These are phyloP conservation scores for Ceuthmochares aereus DNA, from an alignment of 2,113 vertebrate species.

Conservation along the genomic window DNA sequence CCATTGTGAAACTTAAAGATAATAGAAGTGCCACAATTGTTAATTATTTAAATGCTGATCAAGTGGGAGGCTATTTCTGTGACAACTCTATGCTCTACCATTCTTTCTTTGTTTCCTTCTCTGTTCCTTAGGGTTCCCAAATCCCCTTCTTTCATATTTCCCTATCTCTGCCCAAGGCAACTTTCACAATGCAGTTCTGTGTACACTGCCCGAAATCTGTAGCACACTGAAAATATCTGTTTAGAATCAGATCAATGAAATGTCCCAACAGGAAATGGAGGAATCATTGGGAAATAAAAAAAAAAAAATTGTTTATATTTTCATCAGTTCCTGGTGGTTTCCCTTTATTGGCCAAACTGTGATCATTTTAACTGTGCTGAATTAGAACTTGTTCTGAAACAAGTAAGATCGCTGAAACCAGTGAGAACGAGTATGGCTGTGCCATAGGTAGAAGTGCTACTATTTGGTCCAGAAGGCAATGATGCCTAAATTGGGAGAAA, in stretches of 20 bases:
- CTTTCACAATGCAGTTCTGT: neutral
- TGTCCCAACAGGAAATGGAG: neutral
- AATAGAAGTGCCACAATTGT: neutral
- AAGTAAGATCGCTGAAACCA: neutral
- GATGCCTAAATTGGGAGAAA: neutral
- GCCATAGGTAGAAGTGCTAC: neutral
- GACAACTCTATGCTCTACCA: neutral
- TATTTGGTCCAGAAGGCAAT: neutral
- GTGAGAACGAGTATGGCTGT: neutral
- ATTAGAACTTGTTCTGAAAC: neutral
- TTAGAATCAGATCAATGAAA: neutral
- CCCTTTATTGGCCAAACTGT: neutral
- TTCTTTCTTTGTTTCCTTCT: neutral
- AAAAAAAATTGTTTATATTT: neutral
- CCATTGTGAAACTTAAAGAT: constrained; percentile 24
- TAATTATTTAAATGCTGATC: neutral
- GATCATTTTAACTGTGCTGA: neutral
- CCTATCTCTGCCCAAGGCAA: neutral
- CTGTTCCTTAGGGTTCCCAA: neutral
- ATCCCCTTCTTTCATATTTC: neutral
- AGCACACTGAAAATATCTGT: neutral
- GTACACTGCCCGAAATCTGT: neutral
- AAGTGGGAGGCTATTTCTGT: neutral
- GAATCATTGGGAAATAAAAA: neutral
- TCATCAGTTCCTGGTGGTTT: neutral